These are phyloP conservation scores for Labroides dimidiatus DNA, from an alignment of 2,797 vertebrate genomes.

Conservation along the genomic window DNA sequence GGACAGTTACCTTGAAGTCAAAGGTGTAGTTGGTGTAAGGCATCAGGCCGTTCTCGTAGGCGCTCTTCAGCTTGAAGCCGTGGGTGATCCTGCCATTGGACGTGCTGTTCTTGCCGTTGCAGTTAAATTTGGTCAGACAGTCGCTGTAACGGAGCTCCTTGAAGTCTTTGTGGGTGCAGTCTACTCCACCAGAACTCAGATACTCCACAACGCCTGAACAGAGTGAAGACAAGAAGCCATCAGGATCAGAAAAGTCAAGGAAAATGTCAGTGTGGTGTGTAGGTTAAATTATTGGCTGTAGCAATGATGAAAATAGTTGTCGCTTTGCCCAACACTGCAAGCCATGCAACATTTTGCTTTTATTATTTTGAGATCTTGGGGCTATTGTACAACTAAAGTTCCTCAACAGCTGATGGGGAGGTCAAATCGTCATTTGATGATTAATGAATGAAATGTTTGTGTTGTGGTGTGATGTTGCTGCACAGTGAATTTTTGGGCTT, in stretches of 20 bases:
- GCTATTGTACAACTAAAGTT: no score
- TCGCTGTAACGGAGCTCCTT: slow-evolving; percentile 97
- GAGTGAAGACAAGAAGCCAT: background rate
- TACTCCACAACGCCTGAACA: slow-evolving; percentile 95
- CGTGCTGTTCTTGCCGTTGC: slow-evolving; percentile 95
- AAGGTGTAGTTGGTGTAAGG: slow-evolving; percentile 99
- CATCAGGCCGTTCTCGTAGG: slow-evolving; percentile 97
- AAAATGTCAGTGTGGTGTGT: no score
- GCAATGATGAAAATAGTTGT: background rate
- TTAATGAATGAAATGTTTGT: no score
- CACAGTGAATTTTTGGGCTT: no score
- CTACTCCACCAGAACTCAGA: slow-evolving; percentile 95
- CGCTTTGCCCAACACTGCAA: background rate
- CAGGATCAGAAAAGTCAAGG: slow-evolving; percentile 12
- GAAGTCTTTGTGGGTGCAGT: slow-evolving; percentile 99
- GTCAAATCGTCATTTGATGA: no score
- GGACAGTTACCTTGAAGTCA: slow-evolving; percentile 85
- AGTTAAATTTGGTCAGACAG: slow-evolving; percentile 98
- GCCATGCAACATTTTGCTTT: background rate
- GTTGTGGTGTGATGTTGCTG: no score
- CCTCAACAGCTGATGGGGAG: no score
- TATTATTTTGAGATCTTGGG: background rate
- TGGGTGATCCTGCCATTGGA: slow-evolving; percentile 97
- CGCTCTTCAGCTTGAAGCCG: slow-evolving; percentile 98
- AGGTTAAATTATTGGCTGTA: background rate